Evolutionary conservation across 2,113 vertebrate genomes (phyloP).

Genomic region (Ceyx melanurus): DNA sequence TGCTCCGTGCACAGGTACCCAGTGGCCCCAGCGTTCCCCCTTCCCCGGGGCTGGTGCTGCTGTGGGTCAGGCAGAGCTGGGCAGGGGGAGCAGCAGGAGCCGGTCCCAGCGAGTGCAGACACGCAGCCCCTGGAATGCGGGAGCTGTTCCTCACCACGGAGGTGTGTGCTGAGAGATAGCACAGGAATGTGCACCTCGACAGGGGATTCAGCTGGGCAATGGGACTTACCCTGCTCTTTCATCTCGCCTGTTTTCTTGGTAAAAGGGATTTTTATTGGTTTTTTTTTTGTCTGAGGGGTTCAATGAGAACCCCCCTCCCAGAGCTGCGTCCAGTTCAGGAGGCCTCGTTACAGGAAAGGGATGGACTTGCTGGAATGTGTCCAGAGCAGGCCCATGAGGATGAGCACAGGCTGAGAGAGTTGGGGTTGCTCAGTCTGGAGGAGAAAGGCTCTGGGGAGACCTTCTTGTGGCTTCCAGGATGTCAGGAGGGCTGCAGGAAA

Average conservation of each 20-base stretch:
- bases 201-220: not conserved
- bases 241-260: not conserved
- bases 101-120: not conserved
- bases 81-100: no score
- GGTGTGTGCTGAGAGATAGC: not conserved
- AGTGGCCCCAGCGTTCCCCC: rapidly evolving
- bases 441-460: no score
- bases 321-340: no score
- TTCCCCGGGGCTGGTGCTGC: not conserved
- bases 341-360: no score
- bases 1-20: not conserved
- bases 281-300: not conserved
- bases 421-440: no score
- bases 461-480: no score
- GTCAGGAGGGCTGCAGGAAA: no score
- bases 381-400: no score
- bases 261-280: not conserved
- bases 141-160: not conserved
- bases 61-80: no score
- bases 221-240: not conserved
- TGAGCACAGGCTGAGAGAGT: no score
- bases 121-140: not conserved
- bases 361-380: no score
- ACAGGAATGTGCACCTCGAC: not conserved
- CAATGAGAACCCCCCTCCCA: not conserved